A percentile compares a stretch with the other conserved stretches of the same genome.
phyloP scores from a whole-genome alignment of 2,113 vertebrate species.

The Paraplagusia blochii region DNA sequence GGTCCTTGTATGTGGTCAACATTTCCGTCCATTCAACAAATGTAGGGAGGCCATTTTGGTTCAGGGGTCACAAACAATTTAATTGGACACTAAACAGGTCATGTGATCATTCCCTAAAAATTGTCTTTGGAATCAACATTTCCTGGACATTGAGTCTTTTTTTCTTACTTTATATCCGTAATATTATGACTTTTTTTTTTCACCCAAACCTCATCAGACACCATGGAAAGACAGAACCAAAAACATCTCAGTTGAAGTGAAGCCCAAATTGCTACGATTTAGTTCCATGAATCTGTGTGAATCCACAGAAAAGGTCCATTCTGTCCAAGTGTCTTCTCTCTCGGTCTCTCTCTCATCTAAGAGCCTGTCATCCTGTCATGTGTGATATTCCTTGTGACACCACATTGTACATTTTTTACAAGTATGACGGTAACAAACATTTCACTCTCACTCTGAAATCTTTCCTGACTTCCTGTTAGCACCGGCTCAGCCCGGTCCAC shows the following conservation, averaged over 20 bases:
- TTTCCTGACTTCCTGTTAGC: constrained; percentile 11
- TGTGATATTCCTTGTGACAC: constrained; percentile 44
- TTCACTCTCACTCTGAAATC: not conserved
- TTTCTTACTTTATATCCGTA: too few relatives aligned
- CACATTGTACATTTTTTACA: constrained; percentile 58
- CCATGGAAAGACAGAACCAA: constrained; percentile 21
- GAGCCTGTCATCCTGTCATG: constrained; percentile 37
- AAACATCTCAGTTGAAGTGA: constrained; percentile 4
- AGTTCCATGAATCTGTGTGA: constrained; percentile 38
- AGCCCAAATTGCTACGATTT: constrained; percentile 29
- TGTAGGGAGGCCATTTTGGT: too few relatives aligned
- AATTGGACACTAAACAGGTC: too few relatives aligned
- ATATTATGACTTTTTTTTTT: too few relatives aligned
- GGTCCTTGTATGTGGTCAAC: too few relatives aligned
- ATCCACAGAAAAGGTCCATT: constrained; percentile 58
- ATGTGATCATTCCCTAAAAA: too few relatives aligned
- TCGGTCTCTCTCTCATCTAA: constrained; percentile 26
- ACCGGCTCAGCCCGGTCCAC: constrained; percentile 12
- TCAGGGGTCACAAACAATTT: too few relatives aligned
- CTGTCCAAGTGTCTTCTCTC: constrained; percentile 56
- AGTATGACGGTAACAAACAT: constrained; percentile 16
- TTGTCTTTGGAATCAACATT: too few relatives aligned
- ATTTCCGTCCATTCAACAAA: too few relatives aligned
- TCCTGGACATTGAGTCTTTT: too few relatives aligned
- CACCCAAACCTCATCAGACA: constrained; percentile 27